Base-by-base conservation (phyloP, 2,888 invertebrate species). In the Drosophila conformis region DNA sequence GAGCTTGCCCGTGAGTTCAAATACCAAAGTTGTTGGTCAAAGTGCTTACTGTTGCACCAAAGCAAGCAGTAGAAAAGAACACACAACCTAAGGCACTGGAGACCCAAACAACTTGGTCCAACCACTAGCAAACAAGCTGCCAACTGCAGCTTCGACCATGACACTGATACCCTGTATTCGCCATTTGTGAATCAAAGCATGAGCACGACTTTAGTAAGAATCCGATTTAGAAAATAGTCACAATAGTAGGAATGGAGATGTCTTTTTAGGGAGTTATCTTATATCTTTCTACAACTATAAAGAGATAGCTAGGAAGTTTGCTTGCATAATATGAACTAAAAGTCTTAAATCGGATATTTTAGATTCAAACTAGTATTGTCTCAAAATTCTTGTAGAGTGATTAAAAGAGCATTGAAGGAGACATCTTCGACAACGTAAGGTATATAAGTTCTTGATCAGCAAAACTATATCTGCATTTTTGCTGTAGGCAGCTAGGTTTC, bases 121-220 rank as follows among this genome's bases (percentile, higher is more conserved):
- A 58, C 46, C 46, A 6, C 57, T 29, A 15, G 36, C 66, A 56
- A 52, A 33, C 42, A 38, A 33, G 15, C 38, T n/a, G 27, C 18
- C 40, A 54, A 46, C 15, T 66, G 54, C 66, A 66, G 52, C 56
- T 63, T 56, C 18, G 21, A 56, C 38, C 25, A 59, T 46, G 31
- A 29, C 40, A 54, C 76, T 49, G 56, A 35, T 62, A 54, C 57
- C 61, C 56, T 52, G 53, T 35, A 61, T 15, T 54, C 40, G 29
- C 10, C n/a, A 10, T 4, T n/a, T 53, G 63, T 71, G 64, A 42
- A 64, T 56, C 51, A 63, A 67, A 48, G 60, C 59, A 51, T 52
- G 51, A 29, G 67, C 60, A 63, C 58, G 54, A 60, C 46, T 63
- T 60, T 35, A 33, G 48, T 49, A 35, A 31, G 35, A 21, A 63